Conservation (phyloP, 2,113 vertebrate genomes). For the Heterotilapia buettikoferi region DNA sequence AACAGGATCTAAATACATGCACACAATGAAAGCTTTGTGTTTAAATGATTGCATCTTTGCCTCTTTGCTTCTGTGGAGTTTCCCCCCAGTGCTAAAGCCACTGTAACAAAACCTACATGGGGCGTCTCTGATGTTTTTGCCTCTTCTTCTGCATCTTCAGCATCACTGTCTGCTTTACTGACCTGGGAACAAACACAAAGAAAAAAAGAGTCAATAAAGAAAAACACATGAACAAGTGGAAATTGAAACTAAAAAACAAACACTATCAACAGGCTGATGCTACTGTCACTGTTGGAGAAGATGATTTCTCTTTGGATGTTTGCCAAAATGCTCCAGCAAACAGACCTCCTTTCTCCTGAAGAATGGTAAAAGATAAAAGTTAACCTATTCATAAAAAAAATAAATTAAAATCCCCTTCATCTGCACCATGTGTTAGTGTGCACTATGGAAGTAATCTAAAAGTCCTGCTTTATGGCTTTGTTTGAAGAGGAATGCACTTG, state of each 20-base stretch:
- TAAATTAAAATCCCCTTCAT: no score
- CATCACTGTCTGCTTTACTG: not conserved
- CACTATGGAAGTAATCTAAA: no score
- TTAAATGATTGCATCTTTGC: not conserved
- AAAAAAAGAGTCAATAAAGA: no score
- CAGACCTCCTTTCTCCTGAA: slow-evolving; percentile 28
- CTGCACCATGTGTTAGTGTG: no score
- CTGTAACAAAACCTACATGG: not conserved
- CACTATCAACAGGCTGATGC: no score
- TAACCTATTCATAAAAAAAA: not conserved
- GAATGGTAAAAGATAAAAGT: not conserved
- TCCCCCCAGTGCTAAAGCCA: fast-evolving
- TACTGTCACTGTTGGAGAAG: no score
- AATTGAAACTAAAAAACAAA: no score
- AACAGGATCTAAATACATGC: not conserved
- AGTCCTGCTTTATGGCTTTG: no score
- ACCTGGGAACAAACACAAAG: not conserved
- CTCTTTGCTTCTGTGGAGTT: not conserved
- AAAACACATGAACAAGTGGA: no score
- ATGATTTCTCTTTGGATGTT: slow-evolving; percentile 30
- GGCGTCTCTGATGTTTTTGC: not conserved
- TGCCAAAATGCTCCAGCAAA: slow-evolving; percentile 38
- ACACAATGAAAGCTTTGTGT: not conserved
- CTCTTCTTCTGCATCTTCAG: slow-evolving; percentile 7
- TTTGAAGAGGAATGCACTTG: not conserved